Conservation (phyloP, 2,113 vertebrate species). For the Thryonomys swinderianus region DNA sequence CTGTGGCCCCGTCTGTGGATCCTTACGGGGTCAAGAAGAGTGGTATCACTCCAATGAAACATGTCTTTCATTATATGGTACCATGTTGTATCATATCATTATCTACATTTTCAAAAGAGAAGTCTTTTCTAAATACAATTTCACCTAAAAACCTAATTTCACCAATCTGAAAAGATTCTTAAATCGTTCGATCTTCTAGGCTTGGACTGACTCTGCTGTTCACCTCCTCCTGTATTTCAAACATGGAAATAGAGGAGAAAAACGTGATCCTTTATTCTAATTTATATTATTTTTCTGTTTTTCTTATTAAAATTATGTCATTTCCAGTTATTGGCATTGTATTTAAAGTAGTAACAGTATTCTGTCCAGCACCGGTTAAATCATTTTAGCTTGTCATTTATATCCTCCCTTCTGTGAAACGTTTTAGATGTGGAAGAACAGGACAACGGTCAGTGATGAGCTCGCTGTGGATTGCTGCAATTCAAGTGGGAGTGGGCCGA, state of each 20-base stretch:
- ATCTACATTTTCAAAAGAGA: conserved; percentile 15
- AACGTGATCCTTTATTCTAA: background rate
- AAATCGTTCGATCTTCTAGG: background rate
- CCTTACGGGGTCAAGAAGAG: background rate
- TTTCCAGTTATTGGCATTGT: background rate
- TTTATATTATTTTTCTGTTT: background rate
- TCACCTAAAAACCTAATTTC: background rate
- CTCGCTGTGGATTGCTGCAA: conserved; percentile 46
- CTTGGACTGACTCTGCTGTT: background rate
- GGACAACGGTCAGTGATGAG: background rate
- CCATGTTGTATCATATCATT: background rate
- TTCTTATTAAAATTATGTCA: background rate
- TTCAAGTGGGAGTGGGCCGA: background rate
- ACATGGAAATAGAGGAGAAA: background rate
- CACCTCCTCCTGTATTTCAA: background rate
- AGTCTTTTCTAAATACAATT: background rate
- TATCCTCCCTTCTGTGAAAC: background rate
- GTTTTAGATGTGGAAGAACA: conserved; percentile 7
- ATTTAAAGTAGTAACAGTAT: background rate
- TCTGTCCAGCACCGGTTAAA: background rate
- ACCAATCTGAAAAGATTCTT: background rate
- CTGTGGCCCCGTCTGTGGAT: background rate
- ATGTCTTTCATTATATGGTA: background rate
- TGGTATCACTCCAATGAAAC: background rate
- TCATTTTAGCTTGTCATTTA: background rate